A percentile compares a stretch with the other conserved stretches of the same genome.
phyloP scores from a whole-genome alignment of 2,797 vertebrate species.

The Acropternis orthonyx region DNA sequence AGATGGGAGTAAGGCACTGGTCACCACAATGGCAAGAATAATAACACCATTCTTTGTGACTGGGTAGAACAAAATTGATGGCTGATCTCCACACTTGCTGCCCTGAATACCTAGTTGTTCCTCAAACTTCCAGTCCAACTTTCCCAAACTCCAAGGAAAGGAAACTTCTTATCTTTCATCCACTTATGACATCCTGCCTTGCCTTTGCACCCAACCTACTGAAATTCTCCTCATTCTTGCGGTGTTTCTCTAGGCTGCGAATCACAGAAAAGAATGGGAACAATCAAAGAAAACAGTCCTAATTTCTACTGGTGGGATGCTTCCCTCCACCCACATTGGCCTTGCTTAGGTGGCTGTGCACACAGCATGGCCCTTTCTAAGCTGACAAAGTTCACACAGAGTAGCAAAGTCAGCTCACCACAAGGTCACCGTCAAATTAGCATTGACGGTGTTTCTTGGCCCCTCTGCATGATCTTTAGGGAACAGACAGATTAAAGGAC shows the following conservation, averaged over 20 bases:
- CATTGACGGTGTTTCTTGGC: neutral
- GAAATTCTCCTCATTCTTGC: constrained; percentile 26
- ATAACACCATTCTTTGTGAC: neutral
- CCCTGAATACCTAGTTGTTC: neutral
- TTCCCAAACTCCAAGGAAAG: neutral
- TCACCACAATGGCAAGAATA: neutral
- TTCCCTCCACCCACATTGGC: neutral
- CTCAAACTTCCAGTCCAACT: neutral
- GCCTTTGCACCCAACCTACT: neutral
- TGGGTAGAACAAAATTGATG: neutral
- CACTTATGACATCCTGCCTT: neutral
- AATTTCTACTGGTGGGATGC: neutral
- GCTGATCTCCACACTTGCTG: neutral
- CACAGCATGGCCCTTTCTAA: neutral
- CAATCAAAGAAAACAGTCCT: neutral
- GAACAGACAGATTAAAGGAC: neutral
- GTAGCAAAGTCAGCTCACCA: neutral
- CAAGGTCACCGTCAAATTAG: neutral
- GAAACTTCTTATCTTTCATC: neutral
- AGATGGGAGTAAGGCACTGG: neutral
- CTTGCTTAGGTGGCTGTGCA: neutral
- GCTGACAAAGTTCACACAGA: neutral
- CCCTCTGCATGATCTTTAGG: accelerated
- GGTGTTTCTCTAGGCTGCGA: neutral
- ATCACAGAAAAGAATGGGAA: constrained; percentile 44